These are phyloP conservation scores for Mormoops blainvillei DNA, from an alignment of 2,113 vertebrate species.

Conservation along the genomic window DNA sequence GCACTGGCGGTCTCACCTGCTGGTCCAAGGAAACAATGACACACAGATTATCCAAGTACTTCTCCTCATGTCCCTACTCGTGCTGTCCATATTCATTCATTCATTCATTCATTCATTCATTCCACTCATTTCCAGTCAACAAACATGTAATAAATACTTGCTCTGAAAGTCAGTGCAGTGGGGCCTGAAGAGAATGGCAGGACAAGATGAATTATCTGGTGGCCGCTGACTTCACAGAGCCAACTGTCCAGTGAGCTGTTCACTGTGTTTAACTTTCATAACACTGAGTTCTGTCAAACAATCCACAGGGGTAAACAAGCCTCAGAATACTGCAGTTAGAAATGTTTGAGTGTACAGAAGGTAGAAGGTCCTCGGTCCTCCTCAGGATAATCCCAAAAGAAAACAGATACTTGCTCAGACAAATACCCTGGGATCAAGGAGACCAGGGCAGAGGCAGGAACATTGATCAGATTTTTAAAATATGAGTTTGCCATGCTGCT, in stretches of 20 bases:
- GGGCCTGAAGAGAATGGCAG: background rate
- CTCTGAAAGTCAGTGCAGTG: background rate
- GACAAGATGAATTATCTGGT: background rate
- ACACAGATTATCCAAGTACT: background rate
- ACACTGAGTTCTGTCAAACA: background rate
- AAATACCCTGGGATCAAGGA: background rate
- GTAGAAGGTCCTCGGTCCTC: background rate
- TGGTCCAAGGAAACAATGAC: background rate
- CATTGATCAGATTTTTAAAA: background rate
- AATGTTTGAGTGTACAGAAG: background rate
- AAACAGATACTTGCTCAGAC: rapidly evolving
- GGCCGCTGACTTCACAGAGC: background rate
- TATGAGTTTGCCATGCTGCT: background rate
- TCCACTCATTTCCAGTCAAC: background rate
- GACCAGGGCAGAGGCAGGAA: background rate
- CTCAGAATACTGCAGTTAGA: background rate
- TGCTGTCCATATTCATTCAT: background rate
- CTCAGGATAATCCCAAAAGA: background rate
- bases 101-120: background rate
- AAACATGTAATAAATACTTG: background rate
- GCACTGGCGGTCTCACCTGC: background rate
- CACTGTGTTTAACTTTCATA: background rate
- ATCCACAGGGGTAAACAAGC: background rate
- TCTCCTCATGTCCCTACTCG: background rate
- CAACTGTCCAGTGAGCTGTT: background rate